Conservation (phyloP, 2,113 vertebrate genomes). For the Ornithorhynchus anatinus region DNA sequence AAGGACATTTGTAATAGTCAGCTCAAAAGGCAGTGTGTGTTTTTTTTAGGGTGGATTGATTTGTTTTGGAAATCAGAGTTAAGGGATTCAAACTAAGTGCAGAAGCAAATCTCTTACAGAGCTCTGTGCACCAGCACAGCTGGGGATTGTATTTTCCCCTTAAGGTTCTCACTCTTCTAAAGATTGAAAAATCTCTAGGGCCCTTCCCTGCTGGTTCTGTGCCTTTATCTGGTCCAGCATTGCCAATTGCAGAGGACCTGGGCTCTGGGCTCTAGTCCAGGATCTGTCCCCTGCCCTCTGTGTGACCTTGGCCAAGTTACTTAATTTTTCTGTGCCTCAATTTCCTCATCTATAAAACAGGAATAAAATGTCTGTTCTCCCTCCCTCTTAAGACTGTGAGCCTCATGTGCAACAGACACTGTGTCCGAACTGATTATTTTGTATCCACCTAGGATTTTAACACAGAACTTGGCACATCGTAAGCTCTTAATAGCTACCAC, state of each 20-base stretch:
- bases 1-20: slow-evolving; percentile 3
- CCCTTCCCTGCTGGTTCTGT: background rate
- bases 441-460: no score
- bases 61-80: slow-evolving; percentile 49
- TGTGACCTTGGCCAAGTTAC: slow-evolving; percentile 3
- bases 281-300: slow-evolving; percentile 6
- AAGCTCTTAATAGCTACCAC: no score
- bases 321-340: background rate
- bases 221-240: background rate
- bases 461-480: no score
- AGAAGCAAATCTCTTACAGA: slow-evolving; percentile 15
- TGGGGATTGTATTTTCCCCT: background rate
- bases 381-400: slow-evolving; percentile 8
- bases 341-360: slow-evolving; percentile 9
- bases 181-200: background rate
- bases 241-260: background rate
- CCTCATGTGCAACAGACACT: no score
- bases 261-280: background rate
- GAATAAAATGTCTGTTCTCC: slow-evolving; percentile 2
- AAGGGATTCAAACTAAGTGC: background rate
- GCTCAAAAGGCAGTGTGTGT: background rate
- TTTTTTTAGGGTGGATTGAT: slow-evolving; percentile 18
- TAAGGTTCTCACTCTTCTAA: background rate
- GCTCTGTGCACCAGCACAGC: background rate
- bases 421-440: no score